Conservation (phyloP, 2,113 vertebrate species). For the Embiotoca jacksoni region DNA sequence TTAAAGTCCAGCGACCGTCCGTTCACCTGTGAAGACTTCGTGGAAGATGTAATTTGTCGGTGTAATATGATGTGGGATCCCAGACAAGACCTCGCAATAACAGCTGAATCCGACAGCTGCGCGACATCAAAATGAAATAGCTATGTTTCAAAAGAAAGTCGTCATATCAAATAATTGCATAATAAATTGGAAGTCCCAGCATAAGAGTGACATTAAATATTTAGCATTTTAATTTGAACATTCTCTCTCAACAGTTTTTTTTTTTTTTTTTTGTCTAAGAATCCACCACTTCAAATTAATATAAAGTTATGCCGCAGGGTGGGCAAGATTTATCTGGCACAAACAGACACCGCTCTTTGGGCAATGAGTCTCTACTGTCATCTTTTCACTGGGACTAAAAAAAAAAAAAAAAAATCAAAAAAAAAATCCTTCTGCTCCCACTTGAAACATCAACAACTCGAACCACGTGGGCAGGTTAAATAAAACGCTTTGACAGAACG, state of each 20-base stretch:
- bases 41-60: background rate
- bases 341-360: constrained; percentile 73
- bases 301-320: constrained; percentile 61
- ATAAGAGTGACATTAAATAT: constrained; percentile 63
- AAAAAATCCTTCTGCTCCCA: constrained; percentile 43
- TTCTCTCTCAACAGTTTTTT: constrained; percentile 20
- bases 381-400: constrained; percentile 55
- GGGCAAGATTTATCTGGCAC: constrained; percentile 78
- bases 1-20: background rate
- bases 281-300: constrained; percentile 69
- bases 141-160: constrained; percentile 48
- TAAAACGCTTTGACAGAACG: constrained; percentile 44
- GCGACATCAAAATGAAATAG: constrained; percentile 36
- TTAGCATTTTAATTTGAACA: constrained; percentile 58
- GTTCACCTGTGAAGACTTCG: constrained; percentile 3
- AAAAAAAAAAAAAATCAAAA: no score
- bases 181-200: constrained; percentile 66
- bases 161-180: constrained; percentile 62
- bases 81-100: constrained; percentile 15
- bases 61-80: constrained; percentile 21
- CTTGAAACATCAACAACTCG: constrained; percentile 56
- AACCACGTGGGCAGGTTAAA: constrained; percentile 55
- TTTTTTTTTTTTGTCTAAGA: constrained; percentile 36
- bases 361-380: constrained; percentile 53
- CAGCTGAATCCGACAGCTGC: constrained; percentile 20